phyloP scores from a whole-genome alignment of 2,888 invertebrate species.

The Eustalomyia histrio region DNA sequence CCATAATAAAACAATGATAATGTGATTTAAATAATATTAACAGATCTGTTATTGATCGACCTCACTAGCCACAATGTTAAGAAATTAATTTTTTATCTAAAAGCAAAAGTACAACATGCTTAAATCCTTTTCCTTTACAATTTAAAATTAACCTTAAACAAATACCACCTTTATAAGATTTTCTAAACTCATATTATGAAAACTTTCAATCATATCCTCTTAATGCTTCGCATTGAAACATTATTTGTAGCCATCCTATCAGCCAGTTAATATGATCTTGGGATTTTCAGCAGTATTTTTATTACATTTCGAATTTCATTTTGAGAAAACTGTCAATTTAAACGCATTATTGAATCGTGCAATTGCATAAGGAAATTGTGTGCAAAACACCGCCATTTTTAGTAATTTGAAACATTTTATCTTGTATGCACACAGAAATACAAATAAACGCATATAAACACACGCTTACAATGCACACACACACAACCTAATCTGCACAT shows the following conservation, averaged over 20 bases:
- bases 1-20: no score
- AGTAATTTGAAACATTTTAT: conserved; percentile 43
- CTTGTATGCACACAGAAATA: conserved; percentile 12
- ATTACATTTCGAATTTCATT: conserved; percentile 4
- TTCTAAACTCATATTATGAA: neutral
- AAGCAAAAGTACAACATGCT: no score
- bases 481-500: neutral
- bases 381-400: conserved; percentile 51
- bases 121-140: no score
- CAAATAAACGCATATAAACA: neutral
- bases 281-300: neutral
- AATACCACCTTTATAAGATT: no score
- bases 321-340: conserved; percentile 47
- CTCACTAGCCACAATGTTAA: no score
- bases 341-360: conserved; percentile 41
- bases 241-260: neutral
- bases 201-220: neutral
- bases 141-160: no score
- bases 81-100: no score
- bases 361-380: conserved; percentile 56
- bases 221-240: neutral
- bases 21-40: no score
- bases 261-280: conserved; percentile 13
- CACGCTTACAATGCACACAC: no score
- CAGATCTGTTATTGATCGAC: no score